Percentiles rank a stretch among this genome's conserved stretches.
phyloP scores from a whole-genome alignment of 2,888 invertebrate genomes.

The Mesorhabditis sp. region DNA sequence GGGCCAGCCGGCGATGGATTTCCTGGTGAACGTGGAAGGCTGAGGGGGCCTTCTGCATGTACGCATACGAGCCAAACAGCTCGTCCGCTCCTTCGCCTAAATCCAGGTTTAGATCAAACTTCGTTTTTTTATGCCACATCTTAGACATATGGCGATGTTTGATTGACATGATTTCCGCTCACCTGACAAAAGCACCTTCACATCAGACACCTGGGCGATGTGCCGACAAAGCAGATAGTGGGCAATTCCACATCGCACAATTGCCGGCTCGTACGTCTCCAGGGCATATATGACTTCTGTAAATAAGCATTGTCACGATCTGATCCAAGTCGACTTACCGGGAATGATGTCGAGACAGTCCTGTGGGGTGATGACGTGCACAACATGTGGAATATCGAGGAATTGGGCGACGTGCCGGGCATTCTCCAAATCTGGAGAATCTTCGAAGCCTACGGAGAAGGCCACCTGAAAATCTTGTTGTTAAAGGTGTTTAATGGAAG shows the following conservation, averaged over 20 bases:
- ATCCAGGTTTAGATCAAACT: neutral
- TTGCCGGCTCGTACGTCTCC: slow-evolving; percentile 56
- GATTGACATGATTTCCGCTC: neutral
- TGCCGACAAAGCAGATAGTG: slow-evolving; percentile 55
- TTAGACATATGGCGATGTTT: too few species aligned
- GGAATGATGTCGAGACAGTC: slow-evolving; percentile 53
- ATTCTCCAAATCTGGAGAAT: slow-evolving; percentile 54
- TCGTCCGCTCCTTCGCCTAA: slow-evolving; percentile 57
- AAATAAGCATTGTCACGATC: slow-evolving; percentile 6
- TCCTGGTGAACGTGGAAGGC: slow-evolving; percentile 53
- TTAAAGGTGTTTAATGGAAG: neutral
- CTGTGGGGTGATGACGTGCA: slow-evolving; percentile 54
- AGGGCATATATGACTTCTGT: slow-evolving; percentile 55
- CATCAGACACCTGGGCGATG: slow-evolving; percentile 52
- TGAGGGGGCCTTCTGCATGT: slow-evolving; percentile 56
- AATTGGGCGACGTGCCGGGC: slow-evolving; percentile 50
- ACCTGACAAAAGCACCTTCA: slow-evolving; percentile 56
- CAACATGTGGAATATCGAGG: slow-evolving; percentile 51
- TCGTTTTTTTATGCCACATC: too few species aligned
- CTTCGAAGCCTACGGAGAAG: slow-evolving; percentile 57
- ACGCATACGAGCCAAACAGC: slow-evolving; percentile 56
- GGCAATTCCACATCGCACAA: slow-evolving; percentile 56
- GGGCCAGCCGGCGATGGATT: slow-evolving; percentile 48
- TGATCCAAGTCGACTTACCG: slow-evolving; percentile 22
- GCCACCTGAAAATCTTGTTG: slow-evolving; percentile 30